Evolutionary conservation across 1,140 invertebrate species (phyloP), one percentile per base, ranked within the genome.

Genomic region (Akabosia matsudoensis): DNA sequence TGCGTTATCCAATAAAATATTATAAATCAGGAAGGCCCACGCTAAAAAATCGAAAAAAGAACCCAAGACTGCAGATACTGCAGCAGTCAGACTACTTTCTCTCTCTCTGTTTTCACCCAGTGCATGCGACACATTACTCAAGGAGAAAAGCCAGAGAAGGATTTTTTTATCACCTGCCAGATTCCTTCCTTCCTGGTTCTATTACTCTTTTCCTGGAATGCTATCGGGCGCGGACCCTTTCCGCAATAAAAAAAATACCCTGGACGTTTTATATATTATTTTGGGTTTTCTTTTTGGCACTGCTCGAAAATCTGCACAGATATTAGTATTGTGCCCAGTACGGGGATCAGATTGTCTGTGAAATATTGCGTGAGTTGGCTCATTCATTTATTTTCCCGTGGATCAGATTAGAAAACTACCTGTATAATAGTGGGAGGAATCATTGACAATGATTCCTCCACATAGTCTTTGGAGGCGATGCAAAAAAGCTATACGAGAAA

Each of bases 131-230:
- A n/a, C n/a, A n/a, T n/a, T n/a, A n/a, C n/a, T n/a, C n/a, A n/a
- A n/a, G 37, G 37, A 45, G 37, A 45, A 45, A 45, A 56, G 22
- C 24, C 7, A 56, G n/a, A 16, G 54, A 4, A 24, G 54, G 24
- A 22, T 3, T 13, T 56, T 56, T 56, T 56, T 56, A 56, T 56
- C 54, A 56, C 54, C 54, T 56, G 54, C 54, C 54, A 56, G 54
- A 56, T 56, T 56, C 54, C 54, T 56, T 56, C 24, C 54, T 22
- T 56, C 3, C 54, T n/a, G n/a, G n/a, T n/a, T n/a, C 37, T 45
- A 10, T 45, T 45, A 45, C 37, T 45, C 18, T 45, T 45, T 45
- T 45, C 37, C 37, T 45, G 37, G 7, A 18, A n/a, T 18, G 37
- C 37, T 45, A 45, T 45, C 7, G 7, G 7, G 37, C n/a, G 37